phyloP scores from a whole-genome alignment of 2,888 invertebrate species.

The Amphipyra berbera region DNA sequence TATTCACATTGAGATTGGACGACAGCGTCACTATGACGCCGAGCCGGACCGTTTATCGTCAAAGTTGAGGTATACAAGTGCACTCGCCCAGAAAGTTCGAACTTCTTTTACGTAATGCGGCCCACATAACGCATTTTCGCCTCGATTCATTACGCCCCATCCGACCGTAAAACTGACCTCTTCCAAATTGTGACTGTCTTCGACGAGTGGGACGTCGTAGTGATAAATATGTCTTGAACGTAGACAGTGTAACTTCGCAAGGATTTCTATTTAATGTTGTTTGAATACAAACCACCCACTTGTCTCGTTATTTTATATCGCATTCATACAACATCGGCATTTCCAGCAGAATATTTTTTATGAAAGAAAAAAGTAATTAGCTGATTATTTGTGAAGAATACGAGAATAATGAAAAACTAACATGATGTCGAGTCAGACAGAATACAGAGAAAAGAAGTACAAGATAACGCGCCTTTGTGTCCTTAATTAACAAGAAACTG shows the following conservation, averaged over 20 bases:
- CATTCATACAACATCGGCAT: neutral
- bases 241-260: conserved; percentile 13
- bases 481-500: conserved; percentile 50
- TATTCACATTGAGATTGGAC: conserved; percentile 63
- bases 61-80: conserved; percentile 82
- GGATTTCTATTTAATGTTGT: conserved; percentile 7
- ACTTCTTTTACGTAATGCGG: conserved; percentile 78
- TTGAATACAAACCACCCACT: conserved; percentile 5
- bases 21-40: conserved; percentile 77
- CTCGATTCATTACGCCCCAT: conserved; percentile 72
- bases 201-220: conserved; percentile 42
- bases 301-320: neutral
- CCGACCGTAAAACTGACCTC: conserved; percentile 74
- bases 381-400: conserved; percentile 19
- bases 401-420: conserved; percentile 33
- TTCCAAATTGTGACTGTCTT: conserved; percentile 55
- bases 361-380: neutral
- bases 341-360: too few relatives aligned
- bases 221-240: conserved; percentile 15
- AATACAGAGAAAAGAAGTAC: conserved; percentile 21
- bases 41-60: conserved; percentile 72
- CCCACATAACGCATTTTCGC: conserved; percentile 78
- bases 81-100: conserved; percentile 80
- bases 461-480: conserved; percentile 38
- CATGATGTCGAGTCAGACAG: conserved; percentile 21